Conservation (phyloP, 1,140 invertebrate genomes). For the Elysia chlorotica region DNA sequence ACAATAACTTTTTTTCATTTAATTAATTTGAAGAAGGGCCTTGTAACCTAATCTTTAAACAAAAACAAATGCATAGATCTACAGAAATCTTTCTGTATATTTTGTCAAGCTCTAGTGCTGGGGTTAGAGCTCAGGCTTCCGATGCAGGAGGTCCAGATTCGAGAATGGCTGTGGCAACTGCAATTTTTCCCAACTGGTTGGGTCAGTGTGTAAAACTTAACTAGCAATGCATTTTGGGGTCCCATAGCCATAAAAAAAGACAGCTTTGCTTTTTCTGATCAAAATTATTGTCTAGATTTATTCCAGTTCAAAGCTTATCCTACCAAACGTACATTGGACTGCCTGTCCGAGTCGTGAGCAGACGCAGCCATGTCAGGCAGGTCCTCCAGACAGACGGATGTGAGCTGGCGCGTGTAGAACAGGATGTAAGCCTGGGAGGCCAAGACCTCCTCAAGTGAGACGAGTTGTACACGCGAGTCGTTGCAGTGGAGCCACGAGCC, state of each 20-base stretch:
- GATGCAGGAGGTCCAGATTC: too few species aligned
- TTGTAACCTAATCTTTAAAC: too few species aligned
- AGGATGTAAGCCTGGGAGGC: constrained; percentile 51
- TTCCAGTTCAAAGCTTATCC: not conserved
- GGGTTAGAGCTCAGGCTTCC: too few species aligned
- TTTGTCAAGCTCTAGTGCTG: too few species aligned
- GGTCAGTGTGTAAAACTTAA: too few species aligned
- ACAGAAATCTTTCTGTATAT: too few species aligned
- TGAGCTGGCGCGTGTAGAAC: constrained; percentile 35
- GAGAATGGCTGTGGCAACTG: too few species aligned
- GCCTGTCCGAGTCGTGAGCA: not conserved
- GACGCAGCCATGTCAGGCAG: not conserved
- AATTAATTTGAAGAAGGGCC: too few species aligned
- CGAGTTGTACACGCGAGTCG: constrained; percentile 42
- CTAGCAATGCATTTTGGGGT: not conserved
- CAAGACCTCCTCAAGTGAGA: constrained; percentile 38
- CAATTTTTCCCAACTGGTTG: too few species aligned
- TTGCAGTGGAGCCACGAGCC: constrained; percentile 54
- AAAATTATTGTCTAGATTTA: not conserved
- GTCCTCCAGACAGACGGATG: constrained; percentile 6
- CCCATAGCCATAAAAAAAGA: not conserved
- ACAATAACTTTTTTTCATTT: too few species aligned
- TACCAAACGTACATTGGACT: constrained; percentile 1
- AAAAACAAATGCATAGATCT: too few species aligned
- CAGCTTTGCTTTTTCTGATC: not conserved